Base-by-base conservation (phyloP, 2,113 vertebrate species). In the Mugil cephalus region DNA sequence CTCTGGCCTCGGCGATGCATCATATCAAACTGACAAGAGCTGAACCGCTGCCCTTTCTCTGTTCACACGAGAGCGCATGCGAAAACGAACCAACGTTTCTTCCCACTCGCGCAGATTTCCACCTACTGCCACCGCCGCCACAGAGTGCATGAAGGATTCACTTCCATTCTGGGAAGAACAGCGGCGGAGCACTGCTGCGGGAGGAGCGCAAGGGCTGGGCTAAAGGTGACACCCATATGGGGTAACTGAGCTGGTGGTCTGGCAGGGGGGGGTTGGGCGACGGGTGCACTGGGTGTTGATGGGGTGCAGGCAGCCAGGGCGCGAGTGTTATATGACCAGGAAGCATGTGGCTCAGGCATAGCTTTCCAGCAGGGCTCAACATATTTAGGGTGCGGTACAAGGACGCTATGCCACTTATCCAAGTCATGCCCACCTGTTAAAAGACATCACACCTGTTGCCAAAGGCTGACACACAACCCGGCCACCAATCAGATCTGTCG, bases 381-480 rank as follows among this genome's bases (percentile, higher is more conserved):
- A 93, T 79, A 93, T 94, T 79, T 91, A 76, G 85, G 88, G 83
- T 91, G 89, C 82, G 87, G 89, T 86, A 84, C 89, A 87, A 88
- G 89, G 88, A 82, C 77, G 89, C 89, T 93, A 94, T 93, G 92
- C 86, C 85, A 91, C 42, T 85, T 90, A 95, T 94, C 90, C 84
- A 68, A 79, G 90, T 83, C 87, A 95, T 94, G 86, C 35, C 82
- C 91, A 95, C 91, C 93, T 95, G 95, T 91, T 94, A 91, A 82
- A 3, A 74, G 51, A 76, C 90, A 69, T 88, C 51, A 83, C 95
- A 95, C 94, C 93, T 96, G 95, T 92, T 94, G 93, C 88, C 93
- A 90, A 82, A 70, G 63, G 69, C 81, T 83, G 80, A 70, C 84
- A 87, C 63, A 69, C 61, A 64, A 74, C 19, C 74, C 87, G 77